These are phyloP conservation scores for Calyptomena viridis DNA, from an alignment of 2,113 vertebrate species.

Conservation along the genomic window DNA sequence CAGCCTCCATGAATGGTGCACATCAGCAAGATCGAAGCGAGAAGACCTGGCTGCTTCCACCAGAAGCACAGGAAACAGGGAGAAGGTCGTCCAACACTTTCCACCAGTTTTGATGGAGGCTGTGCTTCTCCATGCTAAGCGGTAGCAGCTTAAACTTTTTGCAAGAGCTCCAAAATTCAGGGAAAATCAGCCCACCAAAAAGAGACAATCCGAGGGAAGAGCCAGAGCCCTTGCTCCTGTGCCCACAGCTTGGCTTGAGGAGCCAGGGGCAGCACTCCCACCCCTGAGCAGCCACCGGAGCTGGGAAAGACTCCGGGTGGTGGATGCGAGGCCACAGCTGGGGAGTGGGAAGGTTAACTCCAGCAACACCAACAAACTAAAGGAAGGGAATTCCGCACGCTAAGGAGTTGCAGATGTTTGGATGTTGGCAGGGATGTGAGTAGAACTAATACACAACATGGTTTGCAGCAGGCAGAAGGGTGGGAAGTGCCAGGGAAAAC, in stretches of 20 bases:
- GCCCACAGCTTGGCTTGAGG: fast-evolving
- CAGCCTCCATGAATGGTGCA: background rate
- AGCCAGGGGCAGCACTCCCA: background rate
- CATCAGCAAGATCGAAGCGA: background rate
- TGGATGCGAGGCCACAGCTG: background rate
- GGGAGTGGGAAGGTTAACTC: background rate
- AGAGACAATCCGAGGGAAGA: background rate
- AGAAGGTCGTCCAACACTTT: background rate
- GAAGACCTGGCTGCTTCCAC: background rate
- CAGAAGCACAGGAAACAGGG: background rate
- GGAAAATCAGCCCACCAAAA: background rate
- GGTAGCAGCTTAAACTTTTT: background rate
- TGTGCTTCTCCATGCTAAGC: background rate
- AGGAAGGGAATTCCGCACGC: background rate
- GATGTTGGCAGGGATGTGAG: background rate
- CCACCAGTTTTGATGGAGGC: background rate
- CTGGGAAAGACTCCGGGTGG: fast-evolving
- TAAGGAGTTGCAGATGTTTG: constrained; percentile 57
- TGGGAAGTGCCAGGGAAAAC: background rate
- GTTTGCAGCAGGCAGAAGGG: background rate
- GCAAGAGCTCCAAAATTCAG: background rate
- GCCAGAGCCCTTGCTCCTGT: fast-evolving
- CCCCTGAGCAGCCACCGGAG: fast-evolving
- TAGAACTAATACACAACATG: background rate
- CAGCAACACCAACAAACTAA: background rate